Base-by-base conservation (phyloP, 2,888 invertebrate genomes). In the Folsomia manolachei region DNA sequence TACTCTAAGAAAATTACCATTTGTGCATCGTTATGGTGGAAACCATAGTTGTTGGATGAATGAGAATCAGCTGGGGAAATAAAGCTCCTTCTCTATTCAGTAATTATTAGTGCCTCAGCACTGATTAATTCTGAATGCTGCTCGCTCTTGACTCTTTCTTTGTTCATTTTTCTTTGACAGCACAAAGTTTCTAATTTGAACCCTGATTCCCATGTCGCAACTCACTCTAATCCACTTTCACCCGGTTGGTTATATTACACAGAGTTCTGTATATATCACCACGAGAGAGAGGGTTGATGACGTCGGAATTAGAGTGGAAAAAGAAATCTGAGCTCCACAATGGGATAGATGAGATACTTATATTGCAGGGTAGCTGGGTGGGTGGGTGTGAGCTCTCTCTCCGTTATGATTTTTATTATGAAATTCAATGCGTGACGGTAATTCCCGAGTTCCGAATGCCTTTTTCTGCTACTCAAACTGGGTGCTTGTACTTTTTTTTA, bases 381-480 rank as follows among this genome's bases (percentile, higher is more conserved):
- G 14, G 14, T 39, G 39, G 14, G 39, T 39, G n/a, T n/a, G n/a
- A n/a, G n/a, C n/a, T n/a, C n/a, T n/a, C n/a, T n/a, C n/a, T 39
- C 39, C 39, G 4, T 39, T 56, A 56, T 19, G 21, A 14, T 56
- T 56, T 56, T 56, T 56, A 56, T 21, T 56, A 56, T 56, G 26
- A 62, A 66, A 66, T 66, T 51, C 65, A 66, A 66, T 66, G 65
- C 65, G 65, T 66, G 65, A 66, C 65, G 65, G 21, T 64, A 64
- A 64, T 64, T 39, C 39, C 39, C 39, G 39, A 39, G 39, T 39
- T 39, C 39, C 39, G 39, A 39, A 39, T 39, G 39, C 39, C n/a
- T 39, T 39, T 39, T 14, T 39, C 39, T 39, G 39, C 39, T 39
- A 4, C 4, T 39, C n/a, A n/a, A 39, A 39, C 39, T 39, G 14